Conservation (phyloP, 2,797 vertebrate genomes). For the Pipistrellus kuhlii region DNA sequence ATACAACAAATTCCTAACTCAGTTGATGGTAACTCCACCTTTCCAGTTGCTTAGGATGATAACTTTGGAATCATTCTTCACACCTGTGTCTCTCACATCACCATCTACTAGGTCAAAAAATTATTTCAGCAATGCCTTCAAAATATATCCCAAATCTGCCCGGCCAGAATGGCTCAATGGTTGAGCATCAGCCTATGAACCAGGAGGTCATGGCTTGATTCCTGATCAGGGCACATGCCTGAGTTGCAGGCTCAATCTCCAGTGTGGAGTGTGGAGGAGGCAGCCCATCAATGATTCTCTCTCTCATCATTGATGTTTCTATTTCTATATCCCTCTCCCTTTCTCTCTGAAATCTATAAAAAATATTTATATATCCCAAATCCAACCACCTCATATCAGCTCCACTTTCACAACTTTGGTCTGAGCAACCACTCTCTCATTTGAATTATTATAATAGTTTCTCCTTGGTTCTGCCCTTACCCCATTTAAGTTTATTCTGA, state of each 20-base stretch:
- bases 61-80: background rate
- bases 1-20: background rate
- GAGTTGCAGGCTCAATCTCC: too few species aligned
- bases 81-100: background rate
- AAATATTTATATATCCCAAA: background rate
- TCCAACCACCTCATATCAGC: background rate
- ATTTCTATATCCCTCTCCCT: too few species aligned
- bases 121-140: constrained; percentile 1
- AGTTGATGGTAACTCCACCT: background rate
- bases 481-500: background rate
- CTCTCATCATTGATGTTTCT: too few species aligned
- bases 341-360: too few species aligned
- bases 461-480: background rate
- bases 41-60: background rate
- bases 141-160: background rate
- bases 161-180: too few species aligned
- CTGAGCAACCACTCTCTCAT: background rate
- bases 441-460: background rate
- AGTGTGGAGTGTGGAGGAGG: too few species aligned
- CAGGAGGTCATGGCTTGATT: too few species aligned
- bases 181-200: too few species aligned
- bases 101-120: background rate
- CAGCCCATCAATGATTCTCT: too few species aligned
- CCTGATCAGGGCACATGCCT: too few species aligned
- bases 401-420: background rate